phyloP scores from a whole-genome alignment of 2,797 vertebrate genomes.

The Accipiter minullus region DNA sequence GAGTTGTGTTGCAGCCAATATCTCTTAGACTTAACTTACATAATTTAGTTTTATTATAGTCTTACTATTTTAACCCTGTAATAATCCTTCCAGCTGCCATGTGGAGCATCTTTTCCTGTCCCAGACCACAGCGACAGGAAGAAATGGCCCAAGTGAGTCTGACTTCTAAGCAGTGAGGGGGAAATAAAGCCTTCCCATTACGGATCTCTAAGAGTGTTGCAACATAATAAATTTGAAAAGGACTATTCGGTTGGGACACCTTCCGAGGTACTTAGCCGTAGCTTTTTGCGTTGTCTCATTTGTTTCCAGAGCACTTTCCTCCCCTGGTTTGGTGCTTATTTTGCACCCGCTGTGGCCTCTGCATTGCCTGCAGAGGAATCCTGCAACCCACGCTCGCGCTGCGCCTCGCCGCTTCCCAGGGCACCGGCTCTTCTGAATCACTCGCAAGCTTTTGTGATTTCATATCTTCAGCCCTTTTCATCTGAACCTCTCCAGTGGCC shows the following conservation, averaged over 20 bases:
- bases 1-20: neutral
- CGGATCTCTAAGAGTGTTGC: rapidly evolving
- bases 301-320: neutral
- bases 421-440: neutral
- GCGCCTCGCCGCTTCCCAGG: neutral
- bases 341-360: neutral
- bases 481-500: neutral
- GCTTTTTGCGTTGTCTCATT: neutral
- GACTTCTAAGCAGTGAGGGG: neutral
- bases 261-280: neutral
- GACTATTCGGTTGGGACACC: rapidly evolving
- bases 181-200: neutral
- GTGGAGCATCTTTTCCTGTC: neutral
- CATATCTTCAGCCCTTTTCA: neutral
- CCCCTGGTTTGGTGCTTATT: neutral
- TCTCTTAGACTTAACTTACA: neutral
- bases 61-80: neutral
- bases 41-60: neutral
- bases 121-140: neutral
- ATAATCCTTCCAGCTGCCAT: neutral
- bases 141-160: neutral
- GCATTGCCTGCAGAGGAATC: neutral
- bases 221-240: neutral
- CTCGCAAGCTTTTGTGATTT: neutral
- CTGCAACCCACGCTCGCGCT: neutral